phyloP scores from a whole-genome alignment of 1,140 invertebrate species.

The Metaphire vulgaris region DNA sequence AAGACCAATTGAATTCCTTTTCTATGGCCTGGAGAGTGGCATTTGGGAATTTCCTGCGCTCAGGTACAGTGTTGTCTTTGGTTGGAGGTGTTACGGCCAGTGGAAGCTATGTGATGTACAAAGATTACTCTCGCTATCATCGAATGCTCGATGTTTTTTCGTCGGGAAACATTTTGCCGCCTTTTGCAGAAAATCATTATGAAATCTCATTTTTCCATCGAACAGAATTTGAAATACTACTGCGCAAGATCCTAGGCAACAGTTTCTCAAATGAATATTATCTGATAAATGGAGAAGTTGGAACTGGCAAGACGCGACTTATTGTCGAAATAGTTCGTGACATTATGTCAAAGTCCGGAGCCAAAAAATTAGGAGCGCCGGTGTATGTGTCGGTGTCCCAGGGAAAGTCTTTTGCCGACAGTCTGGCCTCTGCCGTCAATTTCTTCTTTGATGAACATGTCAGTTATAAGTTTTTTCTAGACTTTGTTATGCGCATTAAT shows the following conservation, averaged over 20 bases:
- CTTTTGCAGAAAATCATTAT: conserved; percentile 24
- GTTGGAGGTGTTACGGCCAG: conserved; percentile 8
- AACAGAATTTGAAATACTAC: conserved; percentile 1
- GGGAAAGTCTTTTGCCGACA: conserved; percentile 26
- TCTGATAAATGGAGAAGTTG: conserved; percentile 26
- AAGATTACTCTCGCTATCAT: conserved; percentile 13
- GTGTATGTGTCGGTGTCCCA: conserved; percentile 24
- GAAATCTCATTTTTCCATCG: conserved; percentile 23
- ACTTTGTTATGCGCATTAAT: conserved; percentile 23
- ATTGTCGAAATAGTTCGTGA: conserved; percentile 25
- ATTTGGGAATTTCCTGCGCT: conserved; percentile 6
- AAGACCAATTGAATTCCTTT: too few species aligned
- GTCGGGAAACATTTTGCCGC: conserved; percentile 25
- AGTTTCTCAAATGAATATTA: conserved; percentile 28
- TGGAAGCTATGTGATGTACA: conserved; percentile 10
- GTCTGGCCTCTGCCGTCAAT: conserved; percentile 24
- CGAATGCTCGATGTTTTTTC: conserved; percentile 21
- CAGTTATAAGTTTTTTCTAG: conserved; percentile 27
- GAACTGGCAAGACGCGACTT: conserved; percentile 25
- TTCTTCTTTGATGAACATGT: conserved; percentile 31
- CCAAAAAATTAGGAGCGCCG: conserved; percentile 23
- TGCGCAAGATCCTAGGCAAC: not conserved
- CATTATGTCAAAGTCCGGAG: conserved; percentile 12
- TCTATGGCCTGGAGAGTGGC: conserved; percentile 18
- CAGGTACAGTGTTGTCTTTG: conserved; percentile 11